These are phyloP conservation scores for Drosophila pseudotalamancana DNA, from an alignment of 2,888 invertebrate genomes.

Conservation along the genomic window DNA sequence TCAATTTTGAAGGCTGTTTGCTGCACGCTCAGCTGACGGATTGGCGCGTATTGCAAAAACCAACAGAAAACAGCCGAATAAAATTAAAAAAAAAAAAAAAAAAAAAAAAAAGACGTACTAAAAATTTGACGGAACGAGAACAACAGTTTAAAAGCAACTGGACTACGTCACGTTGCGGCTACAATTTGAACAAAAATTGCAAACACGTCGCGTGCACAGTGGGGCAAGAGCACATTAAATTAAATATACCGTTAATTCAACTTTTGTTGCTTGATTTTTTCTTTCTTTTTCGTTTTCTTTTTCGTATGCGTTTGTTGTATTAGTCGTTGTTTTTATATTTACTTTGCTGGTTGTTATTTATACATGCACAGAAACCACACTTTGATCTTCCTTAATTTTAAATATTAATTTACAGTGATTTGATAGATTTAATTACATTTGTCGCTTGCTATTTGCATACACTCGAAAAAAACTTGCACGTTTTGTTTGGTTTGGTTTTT, in stretches of 20 bases:
- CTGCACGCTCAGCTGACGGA: conserved; percentile 61
- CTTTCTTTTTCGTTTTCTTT: conserved; percentile 2
- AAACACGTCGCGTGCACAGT: conserved; percentile 38
- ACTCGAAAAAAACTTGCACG: conserved; percentile 46
- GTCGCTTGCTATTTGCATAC: conserved; percentile 22
- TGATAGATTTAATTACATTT: conserved; percentile 45
- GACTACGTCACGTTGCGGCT: conserved; percentile 29
- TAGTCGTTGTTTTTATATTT: conserved; percentile 13
- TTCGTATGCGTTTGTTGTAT: not conserved
- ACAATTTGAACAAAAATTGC: conserved; percentile 25
- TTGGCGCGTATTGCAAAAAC: conserved; percentile 76
- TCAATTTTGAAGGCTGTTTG: conserved; percentile 84
- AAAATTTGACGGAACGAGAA: conserved; percentile 26
- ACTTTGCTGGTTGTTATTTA: conserved; percentile 40
- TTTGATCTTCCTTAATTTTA: conserved; percentile 56
- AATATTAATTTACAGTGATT: conserved; percentile 59
- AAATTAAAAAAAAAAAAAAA: not conserved
- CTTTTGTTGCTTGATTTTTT: not conserved
- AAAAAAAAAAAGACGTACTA: conserved; percentile 1
- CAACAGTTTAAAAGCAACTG: conserved; percentile 47
- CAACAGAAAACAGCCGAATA: conserved; percentile 6
- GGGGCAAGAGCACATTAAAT: conserved; percentile 12
- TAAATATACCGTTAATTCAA: conserved; percentile 1
- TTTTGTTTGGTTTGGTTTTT: conserved; percentile 41
- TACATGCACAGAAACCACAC: conserved; percentile 57